Conservation (phyloP, 2,888 invertebrate species). For the Chrysolina oricalcia region DNA sequence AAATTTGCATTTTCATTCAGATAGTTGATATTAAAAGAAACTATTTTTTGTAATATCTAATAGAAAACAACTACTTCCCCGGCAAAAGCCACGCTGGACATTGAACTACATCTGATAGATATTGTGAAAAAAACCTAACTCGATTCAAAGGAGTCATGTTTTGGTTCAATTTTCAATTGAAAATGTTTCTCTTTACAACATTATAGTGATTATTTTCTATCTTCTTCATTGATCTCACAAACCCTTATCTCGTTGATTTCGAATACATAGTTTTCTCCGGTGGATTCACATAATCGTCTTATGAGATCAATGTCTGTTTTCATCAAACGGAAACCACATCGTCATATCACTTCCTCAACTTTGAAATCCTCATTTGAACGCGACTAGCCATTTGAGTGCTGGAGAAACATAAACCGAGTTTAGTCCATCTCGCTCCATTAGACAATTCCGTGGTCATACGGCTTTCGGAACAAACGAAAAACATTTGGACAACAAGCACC, state of each 20-base stretch:
- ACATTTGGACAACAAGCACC: constrained; percentile 30
- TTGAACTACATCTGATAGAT: too few relatives aligned
- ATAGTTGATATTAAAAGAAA: too few relatives aligned
- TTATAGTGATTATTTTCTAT: too few relatives aligned
- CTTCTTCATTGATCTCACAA: too few relatives aligned
- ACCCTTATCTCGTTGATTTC: background rate
- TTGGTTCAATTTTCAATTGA: too few relatives aligned
- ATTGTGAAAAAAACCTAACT: too few relatives aligned
- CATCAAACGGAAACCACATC: background rate
- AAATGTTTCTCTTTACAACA: too few relatives aligned
- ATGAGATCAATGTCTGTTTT: background rate
- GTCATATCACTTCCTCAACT: background rate
- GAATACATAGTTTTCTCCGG: background rate
- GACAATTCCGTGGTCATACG: background rate
- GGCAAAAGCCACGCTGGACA: too few relatives aligned
- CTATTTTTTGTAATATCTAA: too few relatives aligned
- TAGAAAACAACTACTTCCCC: too few relatives aligned
- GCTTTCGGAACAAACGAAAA: constrained; percentile 31
- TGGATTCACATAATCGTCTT: background rate
- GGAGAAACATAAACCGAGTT: background rate
- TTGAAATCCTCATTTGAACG: background rate
- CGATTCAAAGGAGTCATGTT: too few relatives aligned
- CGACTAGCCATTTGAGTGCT: background rate
- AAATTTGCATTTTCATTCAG: too few relatives aligned
- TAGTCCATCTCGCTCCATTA: background rate